phyloP scores from a whole-genome alignment of 2,797 vertebrate genomes.

The Sebastes matsubarae region DNA sequence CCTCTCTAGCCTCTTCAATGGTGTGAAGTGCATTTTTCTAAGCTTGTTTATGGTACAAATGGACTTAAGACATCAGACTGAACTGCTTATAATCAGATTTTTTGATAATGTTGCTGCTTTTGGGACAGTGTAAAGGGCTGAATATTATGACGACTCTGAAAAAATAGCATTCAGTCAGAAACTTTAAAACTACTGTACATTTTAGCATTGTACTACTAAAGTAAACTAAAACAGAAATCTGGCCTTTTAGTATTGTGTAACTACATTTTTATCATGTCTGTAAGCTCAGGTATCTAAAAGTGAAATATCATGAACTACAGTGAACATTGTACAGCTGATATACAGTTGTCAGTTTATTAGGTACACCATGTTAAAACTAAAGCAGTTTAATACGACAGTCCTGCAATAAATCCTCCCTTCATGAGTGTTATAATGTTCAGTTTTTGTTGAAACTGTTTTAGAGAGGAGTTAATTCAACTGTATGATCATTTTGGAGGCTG shows the following conservation, averaged over 20 bases:
- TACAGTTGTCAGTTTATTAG: too few species aligned
- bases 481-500: too few species aligned
- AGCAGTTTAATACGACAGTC: not conserved
- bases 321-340: not conserved
- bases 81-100: not conserved
- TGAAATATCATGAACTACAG: not conserved
- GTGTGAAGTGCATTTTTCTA: not conserved
- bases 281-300: not conserved
- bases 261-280: not conserved
- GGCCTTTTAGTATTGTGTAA: not conserved
- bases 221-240: not conserved
- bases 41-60: not conserved
- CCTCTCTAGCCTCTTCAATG: not conserved
- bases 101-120: not conserved
- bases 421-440: too few species aligned
- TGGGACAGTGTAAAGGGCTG: not conserved
- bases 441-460: too few species aligned
- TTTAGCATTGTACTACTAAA: not conserved
- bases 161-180: not conserved
- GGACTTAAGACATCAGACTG: not conserved
- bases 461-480: too few species aligned
- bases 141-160: not conserved
- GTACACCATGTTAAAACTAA: not conserved
- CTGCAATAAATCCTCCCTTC: too few species aligned
- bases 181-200: not conserved